Conservation (phyloP, 2,888 invertebrate genomes). For the Drosophila nr. medialis region DNA sequence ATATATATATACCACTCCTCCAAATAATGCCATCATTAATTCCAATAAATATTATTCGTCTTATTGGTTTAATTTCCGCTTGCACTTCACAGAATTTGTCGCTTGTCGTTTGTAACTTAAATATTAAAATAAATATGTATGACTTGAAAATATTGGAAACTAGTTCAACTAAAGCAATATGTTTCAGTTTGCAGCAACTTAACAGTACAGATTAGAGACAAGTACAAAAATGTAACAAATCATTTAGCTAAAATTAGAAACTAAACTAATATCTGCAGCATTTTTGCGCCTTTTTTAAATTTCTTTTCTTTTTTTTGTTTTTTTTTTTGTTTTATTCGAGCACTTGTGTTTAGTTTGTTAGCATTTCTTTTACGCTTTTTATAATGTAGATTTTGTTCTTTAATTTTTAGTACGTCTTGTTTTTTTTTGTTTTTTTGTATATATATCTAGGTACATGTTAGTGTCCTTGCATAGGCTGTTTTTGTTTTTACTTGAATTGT, state of each 20-base stretch:
- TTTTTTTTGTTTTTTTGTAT: constrained; percentile 46
- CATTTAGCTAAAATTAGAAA: constrained; percentile 36
- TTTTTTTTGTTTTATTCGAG: constrained; percentile 41
- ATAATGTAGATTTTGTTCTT: constrained; percentile 31
- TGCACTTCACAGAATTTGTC: constrained; percentile 33
- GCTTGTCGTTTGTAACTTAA: constrained; percentile 16
- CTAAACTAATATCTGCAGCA: constrained; percentile 71
- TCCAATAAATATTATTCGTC: constrained; percentile 26
- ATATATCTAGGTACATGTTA: constrained; percentile 81
- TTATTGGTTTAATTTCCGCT: constrained; percentile 45
- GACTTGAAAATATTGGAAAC: constrained; percentile 13
- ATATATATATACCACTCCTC: constrained; percentile 35
- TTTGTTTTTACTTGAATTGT: constrained; percentile 40
- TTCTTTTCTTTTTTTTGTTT: neutral
- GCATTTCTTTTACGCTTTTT: constrained; percentile 41
- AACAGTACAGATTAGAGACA: constrained; percentile 19
- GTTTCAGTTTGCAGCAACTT: constrained; percentile 20
- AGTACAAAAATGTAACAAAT: constrained; percentile 54
- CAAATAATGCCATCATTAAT: constrained; percentile 30
- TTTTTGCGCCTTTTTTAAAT: constrained; percentile 29
- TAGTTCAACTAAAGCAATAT: constrained; percentile 7
- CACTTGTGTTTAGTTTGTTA: constrained; percentile 63
- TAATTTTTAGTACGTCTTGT: constrained; percentile 14
- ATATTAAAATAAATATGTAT: neutral
- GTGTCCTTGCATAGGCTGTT: constrained; percentile 79